Evolutionary conservation across 1,140 invertebrate species (phyloP), one percentile per base, ranked within the genome.

Genomic region (Caenorhabditis remanei): DNA sequence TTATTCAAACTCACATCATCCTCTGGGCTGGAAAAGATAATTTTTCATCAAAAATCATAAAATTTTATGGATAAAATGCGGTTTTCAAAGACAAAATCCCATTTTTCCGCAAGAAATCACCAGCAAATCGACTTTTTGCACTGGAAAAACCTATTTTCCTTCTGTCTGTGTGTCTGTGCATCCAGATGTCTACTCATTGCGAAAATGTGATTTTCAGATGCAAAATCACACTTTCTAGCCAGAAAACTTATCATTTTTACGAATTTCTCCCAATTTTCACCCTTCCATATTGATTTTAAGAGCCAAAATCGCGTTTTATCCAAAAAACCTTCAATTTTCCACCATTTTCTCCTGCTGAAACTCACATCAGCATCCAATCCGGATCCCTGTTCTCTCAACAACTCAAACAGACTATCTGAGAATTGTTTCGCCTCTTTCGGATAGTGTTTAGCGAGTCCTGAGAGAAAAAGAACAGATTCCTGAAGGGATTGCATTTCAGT

Each of bases 341-440:
- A 41, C 7, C 65, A 85, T 41, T 43, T 48, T 48, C 40, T 9
- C 43, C 4, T 19, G 71, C 16, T 48, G 3, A 5, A 53, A 83
- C 50, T 19, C 43, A 84, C 84, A 83, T 91, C 85, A 19, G 91
- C 85, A 46, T 91, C 91, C 32, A 92, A 63, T 46, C 82, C 85
- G 13, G 79, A 5, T n/a, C 86, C 89, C 21, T 88, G 85, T 16
- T 88, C 87, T 32, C 61, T 83, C 13, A 91, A 58, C 14, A 89
- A 48, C 24, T 83, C 82, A 4, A 91, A 88, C 53, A 90, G 32
- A 48, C 55, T 88, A 24, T 86, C 84, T 8, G 83, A 53, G 67
- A 91, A 89, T 55, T 85, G 58, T 55, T 90, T 89, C 4, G 86
- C n/a, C 40, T 58, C 82, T 50, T 82, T 58, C 32, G 87, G 87